Evolutionary conservation across 2,797 vertebrate species (phyloP), one percentile per base, ranked within the genome.

Genomic region (Xiphophorus birchmanni): DNA sequence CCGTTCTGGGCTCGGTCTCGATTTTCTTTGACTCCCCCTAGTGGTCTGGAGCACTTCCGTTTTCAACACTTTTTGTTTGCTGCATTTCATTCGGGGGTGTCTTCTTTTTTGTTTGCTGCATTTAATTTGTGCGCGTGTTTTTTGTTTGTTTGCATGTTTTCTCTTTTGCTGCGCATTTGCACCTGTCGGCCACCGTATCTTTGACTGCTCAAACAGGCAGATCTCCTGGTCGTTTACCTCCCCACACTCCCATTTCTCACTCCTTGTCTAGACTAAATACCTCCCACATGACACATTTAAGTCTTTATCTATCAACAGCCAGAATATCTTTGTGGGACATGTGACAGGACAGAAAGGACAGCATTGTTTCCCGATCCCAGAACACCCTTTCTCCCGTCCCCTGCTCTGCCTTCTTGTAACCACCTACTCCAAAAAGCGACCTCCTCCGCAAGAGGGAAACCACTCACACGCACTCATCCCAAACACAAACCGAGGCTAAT

Each of bases 231-330:
- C 71, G 32, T 26, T 73, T 58, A 7, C 50, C 35, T 54, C n/a
- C 79, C 47, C 87, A n/a, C 67, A 77, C 32, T 80, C 87, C 21
- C 12, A 13, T 56, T 35, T 79, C 75, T 65, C 63, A 76, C 65
- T 50, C 45, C 60, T 73, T n/a, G 82, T 93, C 93, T 90, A 91
- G 92, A 94, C 92, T 26, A 81, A 93, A 94, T 91, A 90, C 87
- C 89, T 92, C 93, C 87, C 90, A 89, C 90, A 93, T 93, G 91
- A 95, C 93, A 91, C 83, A 91, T 93, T 91, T 93, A 90, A 90
- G 84, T 91, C 92, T 92, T 90, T 89, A 93, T 93, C 90, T 91
- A 91, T 93, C 90, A 92, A 91, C 92, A 85, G 92, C 90, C 88
- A 93, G 90, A 95, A 95, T 95, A 95, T 94, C 90, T 92, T 86